Conservation (phyloP, 2,113 vertebrate species). For the Uropsilus gracilis region DNA sequence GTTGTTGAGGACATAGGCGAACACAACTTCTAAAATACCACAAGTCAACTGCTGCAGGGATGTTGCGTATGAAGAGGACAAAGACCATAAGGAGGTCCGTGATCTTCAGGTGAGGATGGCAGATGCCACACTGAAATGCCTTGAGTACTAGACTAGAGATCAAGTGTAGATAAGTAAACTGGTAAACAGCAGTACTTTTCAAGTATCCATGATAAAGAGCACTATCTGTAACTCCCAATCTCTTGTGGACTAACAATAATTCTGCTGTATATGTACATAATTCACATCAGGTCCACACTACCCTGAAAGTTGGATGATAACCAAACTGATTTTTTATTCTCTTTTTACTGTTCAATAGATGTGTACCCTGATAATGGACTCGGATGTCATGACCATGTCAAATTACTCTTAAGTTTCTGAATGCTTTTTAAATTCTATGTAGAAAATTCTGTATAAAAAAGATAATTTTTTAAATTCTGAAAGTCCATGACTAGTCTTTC, state of each 20-base stretch:
- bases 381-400: background rate
- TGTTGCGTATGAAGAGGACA: background rate
- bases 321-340: background rate
- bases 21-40: background rate
- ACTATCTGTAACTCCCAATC: background rate
- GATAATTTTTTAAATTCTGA: too few relatives aligned
- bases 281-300: background rate
- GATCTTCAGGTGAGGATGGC: background rate
- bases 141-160: background rate
- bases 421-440: constrained; percentile 2
- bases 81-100: background rate
- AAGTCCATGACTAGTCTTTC: constrained; percentile 15
- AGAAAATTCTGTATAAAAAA: too few relatives aligned
- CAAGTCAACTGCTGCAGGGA: constrained; percentile 18
- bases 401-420: background rate
- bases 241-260: background rate
- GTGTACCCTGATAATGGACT: background rate
- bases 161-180: background rate
- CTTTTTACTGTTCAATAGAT: background rate
- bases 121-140: background rate
- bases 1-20: background rate
- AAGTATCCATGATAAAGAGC: background rate
- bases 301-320: background rate
- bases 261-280: background rate
- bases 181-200: background rate